These are phyloP conservation scores for Plemyria rubiginata DNA, from an alignment of 2,888 invertebrate species.

Conservation along the genomic window DNA sequence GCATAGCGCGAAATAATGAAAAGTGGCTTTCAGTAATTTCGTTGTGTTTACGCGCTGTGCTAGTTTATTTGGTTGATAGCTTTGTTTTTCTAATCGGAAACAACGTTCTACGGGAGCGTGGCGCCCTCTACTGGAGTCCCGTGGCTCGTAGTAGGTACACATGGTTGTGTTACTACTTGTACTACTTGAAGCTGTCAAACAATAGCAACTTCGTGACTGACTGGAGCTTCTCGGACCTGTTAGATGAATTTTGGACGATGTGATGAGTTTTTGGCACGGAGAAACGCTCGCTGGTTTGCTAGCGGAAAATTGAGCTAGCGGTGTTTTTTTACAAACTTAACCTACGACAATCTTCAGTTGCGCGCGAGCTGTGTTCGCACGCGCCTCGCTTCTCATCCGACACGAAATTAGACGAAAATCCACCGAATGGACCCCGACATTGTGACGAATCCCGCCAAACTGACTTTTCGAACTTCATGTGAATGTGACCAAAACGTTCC, in stretches of 20 bases:
- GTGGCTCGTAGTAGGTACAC: constrained; percentile 52
- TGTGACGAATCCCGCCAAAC: constrained; percentile 59
- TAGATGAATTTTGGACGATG: constrained; percentile 46
- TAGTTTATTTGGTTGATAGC: constrained; percentile 76
- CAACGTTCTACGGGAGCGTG: constrained; percentile 46
- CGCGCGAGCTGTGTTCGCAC: constrained; percentile 78
- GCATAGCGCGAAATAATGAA: constrained; percentile 84
- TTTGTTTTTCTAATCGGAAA: constrained; percentile 53
- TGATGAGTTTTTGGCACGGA: constrained; percentile 64
- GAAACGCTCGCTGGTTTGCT: constrained; percentile 62
- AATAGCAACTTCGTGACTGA: constrained; percentile 58
- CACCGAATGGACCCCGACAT: constrained; percentile 66
- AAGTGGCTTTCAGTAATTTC: constrained; percentile 83
- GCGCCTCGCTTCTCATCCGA: constrained; percentile 64
- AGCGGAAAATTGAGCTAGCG: constrained; percentile 80
- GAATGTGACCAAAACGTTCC: constrained; percentile 58
- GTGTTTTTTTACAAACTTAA: constrained; percentile 79
- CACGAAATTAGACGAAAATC: constrained; percentile 67
- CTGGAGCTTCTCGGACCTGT: constrained; percentile 43
- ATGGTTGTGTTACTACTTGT: no score
- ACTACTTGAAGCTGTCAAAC: constrained; percentile 75
- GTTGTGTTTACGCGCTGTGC: constrained; percentile 84
- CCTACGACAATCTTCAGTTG: constrained; percentile 82
- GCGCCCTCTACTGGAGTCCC: constrained; percentile 69
- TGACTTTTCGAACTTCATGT: constrained; percentile 57